phyloP scores from a whole-genome alignment of 2,888 invertebrate species.

The Morpho achilles region DNA sequence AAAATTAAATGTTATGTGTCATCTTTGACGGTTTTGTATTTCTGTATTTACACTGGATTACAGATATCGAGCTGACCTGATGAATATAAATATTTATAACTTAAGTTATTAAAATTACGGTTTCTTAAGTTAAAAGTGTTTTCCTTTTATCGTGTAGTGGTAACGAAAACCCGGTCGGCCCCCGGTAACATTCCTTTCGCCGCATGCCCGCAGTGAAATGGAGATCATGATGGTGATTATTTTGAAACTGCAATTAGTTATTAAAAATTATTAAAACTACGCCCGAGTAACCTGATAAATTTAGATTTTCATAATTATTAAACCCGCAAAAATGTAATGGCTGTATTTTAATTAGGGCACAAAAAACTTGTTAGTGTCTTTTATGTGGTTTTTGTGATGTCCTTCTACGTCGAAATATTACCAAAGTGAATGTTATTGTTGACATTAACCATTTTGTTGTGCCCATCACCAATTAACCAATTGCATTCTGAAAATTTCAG shows the following conservation, averaged over 20 bases:
- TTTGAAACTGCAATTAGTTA: conserved; percentile 59
- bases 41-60: conserved; percentile 81
- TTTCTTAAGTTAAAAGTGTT: conserved; percentile 81
- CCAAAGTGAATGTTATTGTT: conserved; percentile 61
- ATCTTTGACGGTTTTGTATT: conserved; percentile 81
- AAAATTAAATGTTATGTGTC: conserved; percentile 80
- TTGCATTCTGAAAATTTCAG: conserved; percentile 74
- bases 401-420: conserved; percentile 53
- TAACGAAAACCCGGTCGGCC: conserved; percentile 68
- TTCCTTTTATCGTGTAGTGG: conserved; percentile 68
- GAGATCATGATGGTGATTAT: conserved; percentile 71
- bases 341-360: conserved; percentile 71
- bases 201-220: conserved; percentile 75
- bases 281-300: conserved; percentile 59
- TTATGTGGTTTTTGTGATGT: conserved; percentile 66
- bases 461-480: conserved; percentile 62
- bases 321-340: conserved; percentile 63
- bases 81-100: conserved; percentile 81
- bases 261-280: conserved; percentile 58
- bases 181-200: conserved; percentile 76
- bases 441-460: conserved; percentile 78
- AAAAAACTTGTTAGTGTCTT: conserved; percentile 76
- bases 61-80: conserved; percentile 81
- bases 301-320: conserved; percentile 50
- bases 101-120: conserved; percentile 81